Percentiles rank a stretch among this genome's conserved stretches.
These are phyloP conservation scores for Phataginus tricuspis DNA, from an alignment of 2,797 vertebrate species.

Conservation along the genomic window DNA sequence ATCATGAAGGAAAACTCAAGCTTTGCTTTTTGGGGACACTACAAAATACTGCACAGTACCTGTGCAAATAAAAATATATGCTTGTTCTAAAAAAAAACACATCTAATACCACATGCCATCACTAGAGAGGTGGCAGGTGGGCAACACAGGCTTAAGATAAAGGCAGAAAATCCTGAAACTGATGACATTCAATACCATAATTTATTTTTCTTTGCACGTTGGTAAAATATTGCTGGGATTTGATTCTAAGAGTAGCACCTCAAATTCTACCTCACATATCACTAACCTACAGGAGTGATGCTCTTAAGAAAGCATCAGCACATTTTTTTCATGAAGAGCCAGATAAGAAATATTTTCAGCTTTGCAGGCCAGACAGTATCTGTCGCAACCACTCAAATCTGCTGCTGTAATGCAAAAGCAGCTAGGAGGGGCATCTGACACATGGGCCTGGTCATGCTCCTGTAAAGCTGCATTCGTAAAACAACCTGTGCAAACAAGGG, in stretches of 20 bases:
- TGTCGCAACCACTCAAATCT: background rate
- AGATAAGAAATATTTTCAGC: background rate
- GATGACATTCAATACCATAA: background rate
- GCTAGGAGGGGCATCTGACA: background rate
- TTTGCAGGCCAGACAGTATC: background rate
- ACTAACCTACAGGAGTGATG: background rate
- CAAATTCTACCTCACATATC: background rate
- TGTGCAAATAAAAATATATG: background rate
- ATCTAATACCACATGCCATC: background rate
- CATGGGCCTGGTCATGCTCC: background rate
- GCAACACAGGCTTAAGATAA: background rate
- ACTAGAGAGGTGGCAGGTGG: background rate
- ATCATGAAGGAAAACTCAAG: constrained; percentile 11
- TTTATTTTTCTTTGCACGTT: background rate
- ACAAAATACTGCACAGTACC: background rate
- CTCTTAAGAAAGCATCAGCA: background rate
- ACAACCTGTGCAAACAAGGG: background rate
- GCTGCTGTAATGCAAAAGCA: background rate
- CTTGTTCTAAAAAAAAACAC: background rate
- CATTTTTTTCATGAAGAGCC: background rate
- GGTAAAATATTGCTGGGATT: background rate
- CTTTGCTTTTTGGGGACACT: background rate
- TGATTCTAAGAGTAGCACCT: background rate
- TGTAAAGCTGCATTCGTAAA: background rate
- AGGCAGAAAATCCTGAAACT: background rate